Conservation (phyloP, 2,113 vertebrate species). For the Neopipo cinnamomea region DNA sequence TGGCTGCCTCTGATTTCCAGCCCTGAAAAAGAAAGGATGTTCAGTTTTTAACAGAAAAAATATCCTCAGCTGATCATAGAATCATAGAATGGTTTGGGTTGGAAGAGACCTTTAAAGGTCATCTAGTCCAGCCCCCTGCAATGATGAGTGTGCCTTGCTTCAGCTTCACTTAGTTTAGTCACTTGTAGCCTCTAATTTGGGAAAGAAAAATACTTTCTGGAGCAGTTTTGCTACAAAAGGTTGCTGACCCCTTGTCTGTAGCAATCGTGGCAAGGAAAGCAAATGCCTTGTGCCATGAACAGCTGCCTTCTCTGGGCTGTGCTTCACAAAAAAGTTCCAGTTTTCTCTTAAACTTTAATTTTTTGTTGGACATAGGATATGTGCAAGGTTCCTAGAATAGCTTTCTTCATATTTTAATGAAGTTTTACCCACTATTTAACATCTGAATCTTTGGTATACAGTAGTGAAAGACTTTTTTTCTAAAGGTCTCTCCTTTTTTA, state of each 20-base stretch:
- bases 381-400: not conserved
- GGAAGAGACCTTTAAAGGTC: conserved; percentile 19
- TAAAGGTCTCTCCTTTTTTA: not conserved
- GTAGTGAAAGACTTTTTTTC: conserved; percentile 5
- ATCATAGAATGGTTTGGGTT: not conserved
- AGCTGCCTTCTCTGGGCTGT: not conserved
- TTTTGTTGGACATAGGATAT: not conserved
- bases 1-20: not conserved
- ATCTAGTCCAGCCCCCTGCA: not conserved
- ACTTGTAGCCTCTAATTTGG: not conserved
- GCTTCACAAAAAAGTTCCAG: not conserved
- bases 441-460: conserved; percentile 3
- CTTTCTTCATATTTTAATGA: not conserved
- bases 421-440: not conserved
- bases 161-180: not conserved
- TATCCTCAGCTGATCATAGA: not conserved
- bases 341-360: not conserved
- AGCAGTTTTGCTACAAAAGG: not conserved
- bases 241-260: not conserved
- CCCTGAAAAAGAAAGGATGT: not conserved
- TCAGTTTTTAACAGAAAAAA: not conserved
- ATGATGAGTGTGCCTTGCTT: not conserved
- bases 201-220: not conserved
- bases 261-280: not conserved
- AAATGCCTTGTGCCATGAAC: not conserved